Evolutionary conservation across 2,113 vertebrate genomes (phyloP).

Genomic region (Heterocephalus glaber): DNA sequence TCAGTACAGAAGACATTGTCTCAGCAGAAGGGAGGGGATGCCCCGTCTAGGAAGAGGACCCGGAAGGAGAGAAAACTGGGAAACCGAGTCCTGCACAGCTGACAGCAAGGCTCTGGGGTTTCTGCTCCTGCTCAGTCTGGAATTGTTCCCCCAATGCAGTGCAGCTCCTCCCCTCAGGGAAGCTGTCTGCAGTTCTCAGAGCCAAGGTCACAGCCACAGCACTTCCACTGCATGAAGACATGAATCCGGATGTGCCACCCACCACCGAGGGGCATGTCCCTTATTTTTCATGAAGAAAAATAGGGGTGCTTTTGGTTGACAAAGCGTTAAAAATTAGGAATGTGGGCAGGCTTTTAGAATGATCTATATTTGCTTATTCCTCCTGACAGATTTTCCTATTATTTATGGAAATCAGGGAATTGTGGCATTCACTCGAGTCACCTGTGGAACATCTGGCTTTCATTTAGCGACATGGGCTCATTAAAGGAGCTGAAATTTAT

Average conservation of each 20-base stretch:
- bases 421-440: slow-evolving; percentile 79
- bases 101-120: not conserved
- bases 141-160: no score
- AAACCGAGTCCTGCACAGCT: not conserved
- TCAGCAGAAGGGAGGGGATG: rapidly evolving
- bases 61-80: not conserved
- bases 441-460: slow-evolving; percentile 84
- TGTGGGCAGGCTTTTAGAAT: slow-evolving; percentile 64
- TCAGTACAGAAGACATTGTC: rapidly evolving
- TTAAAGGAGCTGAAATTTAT: slow-evolving; percentile 79
- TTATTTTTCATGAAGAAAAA: not conserved
- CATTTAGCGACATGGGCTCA: slow-evolving; percentile 68
- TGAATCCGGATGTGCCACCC: not conserved
- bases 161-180: no score
- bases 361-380: slow-evolving; percentile 52
- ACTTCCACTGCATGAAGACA: rapidly evolving
- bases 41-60: not conserved
- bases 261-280: rapidly evolving
- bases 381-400: slow-evolving; percentile 74
- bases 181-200: rapidly evolving
- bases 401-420: slow-evolving; percentile 79
- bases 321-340: slow-evolving; percentile 83
- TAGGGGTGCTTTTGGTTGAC: not conserved
- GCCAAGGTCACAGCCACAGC: rapidly evolving
- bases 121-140: not conserved